Conservation (phyloP, 2,888 invertebrate species). For the Epistrophe eligans region DNA sequence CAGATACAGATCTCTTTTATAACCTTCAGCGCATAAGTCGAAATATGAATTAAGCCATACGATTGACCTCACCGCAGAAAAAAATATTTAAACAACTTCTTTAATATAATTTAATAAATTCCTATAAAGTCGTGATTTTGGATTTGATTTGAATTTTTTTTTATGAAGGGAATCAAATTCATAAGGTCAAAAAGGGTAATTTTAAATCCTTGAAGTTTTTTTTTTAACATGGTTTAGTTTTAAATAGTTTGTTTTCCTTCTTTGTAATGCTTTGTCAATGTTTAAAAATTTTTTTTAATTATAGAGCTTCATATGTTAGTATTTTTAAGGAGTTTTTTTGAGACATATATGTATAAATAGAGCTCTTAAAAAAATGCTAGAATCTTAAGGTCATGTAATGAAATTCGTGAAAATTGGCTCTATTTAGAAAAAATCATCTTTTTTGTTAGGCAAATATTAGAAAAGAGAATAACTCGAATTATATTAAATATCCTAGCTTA, state of each 20-base stretch:
- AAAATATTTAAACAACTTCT: constrained; percentile 15
- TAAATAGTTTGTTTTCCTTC: not conserved
- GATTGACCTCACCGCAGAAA: constrained; percentile 36
- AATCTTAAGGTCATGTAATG: no score
- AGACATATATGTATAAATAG: no score
- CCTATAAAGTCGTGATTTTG: constrained; percentile 15
- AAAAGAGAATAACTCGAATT: no score
- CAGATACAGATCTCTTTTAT: constrained; percentile 36
- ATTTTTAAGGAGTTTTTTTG: no score
- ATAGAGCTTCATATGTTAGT: no score
- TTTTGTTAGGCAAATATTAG: no score
- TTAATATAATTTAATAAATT: constrained; percentile 21
- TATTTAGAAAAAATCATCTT: no score
- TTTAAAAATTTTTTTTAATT: no score
- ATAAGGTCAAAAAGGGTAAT: not conserved
- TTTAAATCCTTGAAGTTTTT: not conserved
- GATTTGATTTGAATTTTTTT: not conserved
- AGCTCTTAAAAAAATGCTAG: no score
- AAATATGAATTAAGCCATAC: constrained; percentile 50
- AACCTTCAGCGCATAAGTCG: constrained; percentile 46
- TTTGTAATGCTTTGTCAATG: no score
- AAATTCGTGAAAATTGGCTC: no score
- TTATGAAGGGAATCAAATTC: not conserved
- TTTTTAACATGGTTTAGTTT: not conserved
- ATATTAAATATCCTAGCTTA: no score